A percentile compares a stretch with the other conserved stretches of the same genome.
phyloP scores from a whole-genome alignment of 2,113 vertebrate genomes.

The Misgurnus anguillicaudatus region DNA sequence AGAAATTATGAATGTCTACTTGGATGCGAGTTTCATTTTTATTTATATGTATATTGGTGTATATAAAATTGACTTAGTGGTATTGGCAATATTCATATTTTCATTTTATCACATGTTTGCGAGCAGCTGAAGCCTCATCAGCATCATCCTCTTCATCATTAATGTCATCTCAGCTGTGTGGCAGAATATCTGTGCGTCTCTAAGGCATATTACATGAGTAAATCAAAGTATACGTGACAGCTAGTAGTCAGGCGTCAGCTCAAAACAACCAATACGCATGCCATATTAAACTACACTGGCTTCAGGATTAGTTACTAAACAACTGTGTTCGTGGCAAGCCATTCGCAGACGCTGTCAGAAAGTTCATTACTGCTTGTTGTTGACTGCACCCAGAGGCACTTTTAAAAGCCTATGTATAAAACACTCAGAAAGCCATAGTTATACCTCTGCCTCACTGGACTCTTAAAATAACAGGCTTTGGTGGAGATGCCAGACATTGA shows the following conservation, averaged over 20 bases:
- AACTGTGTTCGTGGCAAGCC: constrained; percentile 25
- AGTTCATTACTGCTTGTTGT: constrained; percentile 43
- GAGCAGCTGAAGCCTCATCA: constrained; percentile 20
- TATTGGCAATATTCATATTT: constrained; percentile 22
- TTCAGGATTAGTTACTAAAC: constrained; percentile 26
- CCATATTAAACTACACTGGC: constrained; percentile 3
- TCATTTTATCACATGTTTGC: constrained; percentile 3
- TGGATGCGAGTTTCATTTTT: background rate
- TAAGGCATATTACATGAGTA: constrained; percentile 34
- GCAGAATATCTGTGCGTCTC: constrained; percentile 11
- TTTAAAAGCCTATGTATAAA: constrained; percentile 43
- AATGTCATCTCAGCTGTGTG: constrained; percentile 36
- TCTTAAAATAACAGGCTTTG: constrained; percentile 33
- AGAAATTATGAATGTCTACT: background rate
- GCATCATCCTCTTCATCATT: constrained; percentile 20
- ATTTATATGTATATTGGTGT: background rate
- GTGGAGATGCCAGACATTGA: background rate
- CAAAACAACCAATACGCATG: constrained; percentile 14
- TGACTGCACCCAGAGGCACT: constrained; percentile 33
- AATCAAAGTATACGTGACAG: constrained; percentile 36
- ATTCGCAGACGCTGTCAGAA: constrained; percentile 24
- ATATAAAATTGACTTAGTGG: background rate
- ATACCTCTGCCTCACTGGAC: constrained; percentile 28
- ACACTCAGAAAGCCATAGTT: constrained; percentile 31
- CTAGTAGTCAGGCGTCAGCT: constrained; percentile 26